Evolutionary conservation across 2,888 invertebrate genomes (phyloP), one percentile per base, ranked within the genome.

Genomic region (Beris morrisii): DNA sequence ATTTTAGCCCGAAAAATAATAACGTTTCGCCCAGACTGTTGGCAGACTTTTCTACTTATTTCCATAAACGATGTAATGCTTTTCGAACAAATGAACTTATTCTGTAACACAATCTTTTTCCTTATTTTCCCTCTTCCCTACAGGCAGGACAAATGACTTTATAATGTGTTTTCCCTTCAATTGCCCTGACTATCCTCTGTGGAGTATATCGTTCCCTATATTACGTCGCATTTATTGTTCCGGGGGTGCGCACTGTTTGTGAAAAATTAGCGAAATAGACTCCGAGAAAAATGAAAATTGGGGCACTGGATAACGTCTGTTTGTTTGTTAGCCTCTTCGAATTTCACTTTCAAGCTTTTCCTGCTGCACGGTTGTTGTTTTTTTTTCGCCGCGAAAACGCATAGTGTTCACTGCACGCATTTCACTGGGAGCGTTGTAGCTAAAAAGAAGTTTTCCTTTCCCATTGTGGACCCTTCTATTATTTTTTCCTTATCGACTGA

Each of bases 401-500:
- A 38, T 38, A 38, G 38, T 38, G 38, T 38, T 38, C 9, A 38
- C 38, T 38, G 9, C 38, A 9, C 7, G 9, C 38, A 7, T 5
- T 38, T 38, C 38, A 3, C 38, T 7, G 1, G 32, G 32, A 32
- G 2, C 22, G 22, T 22, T 22, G 38, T 3, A 38, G 38, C 38
- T 38, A 38, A 1, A 38, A 45, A 45, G 45, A 45, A n/a, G 45
- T 11, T 12, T 45, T 3, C 45, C 45, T 1, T 45, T 45, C 45
- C 45, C n/a, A 11, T 45, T 45, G 45, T 48, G 6, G n/a, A n/a
- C 48, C n/a, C 38, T 38, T 13, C n/a, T 38, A 56, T 28, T 45
- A 30, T 46, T 58, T 32, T 48, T 64, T 45, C 22, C 64, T 64
- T 64, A 64, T 64, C 55, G 48, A 55, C 56, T 28, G 75, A 78